Percentiles rank a stretch among this genome's conserved stretches.
Evolutionary conservation across 2,888 invertebrate species (phyloP).

Genomic region (Sisyra terminalis): DNA sequence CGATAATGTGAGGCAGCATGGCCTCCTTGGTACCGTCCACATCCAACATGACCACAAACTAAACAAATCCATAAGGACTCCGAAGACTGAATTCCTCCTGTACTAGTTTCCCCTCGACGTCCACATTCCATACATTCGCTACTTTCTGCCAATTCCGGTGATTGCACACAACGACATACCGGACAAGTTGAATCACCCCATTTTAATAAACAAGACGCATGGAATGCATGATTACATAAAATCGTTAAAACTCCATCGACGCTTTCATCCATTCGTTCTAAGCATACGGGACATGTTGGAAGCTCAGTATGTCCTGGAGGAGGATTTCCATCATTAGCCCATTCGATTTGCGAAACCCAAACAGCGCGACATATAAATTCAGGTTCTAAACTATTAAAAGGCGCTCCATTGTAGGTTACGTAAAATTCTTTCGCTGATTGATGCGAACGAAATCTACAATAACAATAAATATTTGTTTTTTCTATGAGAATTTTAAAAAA

Average conservation of each 20-base stretch:
- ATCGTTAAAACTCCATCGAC: conserved; percentile 95
- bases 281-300: conserved; percentile 92
- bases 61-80: conserved; percentile 96
- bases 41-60: conserved; percentile 96
- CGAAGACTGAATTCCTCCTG: conserved; percentile 31
- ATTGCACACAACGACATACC: conserved; percentile 69
- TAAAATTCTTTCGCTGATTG: conserved; percentile 83
- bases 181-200: conserved; percentile 98
- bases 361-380: conserved; percentile 84
- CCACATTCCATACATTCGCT: conserved; percentile 42
- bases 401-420: conserved; percentile 77
- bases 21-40: conserved; percentile 71
- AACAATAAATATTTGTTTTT: too few species aligned
- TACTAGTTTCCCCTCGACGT: conserved; percentile 18
- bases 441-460: conserved; percentile 47
- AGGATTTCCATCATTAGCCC: conserved; percentile 55
- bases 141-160: conserved; percentile 36
- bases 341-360: conserved; percentile 87
- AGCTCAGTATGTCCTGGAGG: conserved; percentile 78
- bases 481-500: too few species aligned
- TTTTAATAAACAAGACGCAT: conserved; percentile 84
- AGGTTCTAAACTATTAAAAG: conserved; percentile 87
- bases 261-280: conserved; percentile 97
- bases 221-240: conserved; percentile 96
- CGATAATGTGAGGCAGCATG: conserved; percentile 94